Base-by-base conservation (phyloP, 1,140 invertebrate genomes). In the Lepidostoma basale region DNA sequence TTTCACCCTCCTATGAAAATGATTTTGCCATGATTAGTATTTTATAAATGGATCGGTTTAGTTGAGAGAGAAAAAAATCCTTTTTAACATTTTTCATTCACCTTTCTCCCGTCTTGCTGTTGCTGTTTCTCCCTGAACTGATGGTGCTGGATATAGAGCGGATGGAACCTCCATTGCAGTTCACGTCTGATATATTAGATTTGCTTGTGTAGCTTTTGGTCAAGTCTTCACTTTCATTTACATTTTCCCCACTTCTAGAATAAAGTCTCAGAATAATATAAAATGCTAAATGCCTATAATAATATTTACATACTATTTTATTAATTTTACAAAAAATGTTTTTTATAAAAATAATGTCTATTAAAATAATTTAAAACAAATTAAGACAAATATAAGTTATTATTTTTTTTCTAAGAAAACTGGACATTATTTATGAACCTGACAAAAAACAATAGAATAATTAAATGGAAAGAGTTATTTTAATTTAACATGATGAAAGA, bases 71-170 rank as follows among this genome's bases (percentile, higher is more conserved):
- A 33, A 6, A 33, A 33, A 33, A 6, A 33, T 33, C 30, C 12
- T 5, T 33, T 6, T 33, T 5, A 33, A 33, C 6, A 45, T 45
- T n/a, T 6, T 45, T n/a, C 14, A n/a, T 14, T 18, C 23, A 72
- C 70, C 70, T 68, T 14, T 72, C 70, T 18, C 56, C 62, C 26
- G 44, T 56, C 28, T 68, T 72, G 16, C 14, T 66, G 28, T 66
- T 68, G 20, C 62, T 67, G 36, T 72, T 72, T 66, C 70, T 66
- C n/a, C 70, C 70, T 20, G 80, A 80, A 68, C 81, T 81, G 42
- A 81, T 76, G 33, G 78, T 81, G 66, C 80, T 82, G 9, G 81
- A 82, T 70, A 75, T 77, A 45, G 82, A 82, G 70, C 82, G 75
- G 14, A 83, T 78, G 33, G 81, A 83, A 40, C 81, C 81, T 75